These are phyloP conservation scores for Myotis myotis DNA, from an alignment of 2,797 vertebrate species.

Conservation along the genomic window DNA sequence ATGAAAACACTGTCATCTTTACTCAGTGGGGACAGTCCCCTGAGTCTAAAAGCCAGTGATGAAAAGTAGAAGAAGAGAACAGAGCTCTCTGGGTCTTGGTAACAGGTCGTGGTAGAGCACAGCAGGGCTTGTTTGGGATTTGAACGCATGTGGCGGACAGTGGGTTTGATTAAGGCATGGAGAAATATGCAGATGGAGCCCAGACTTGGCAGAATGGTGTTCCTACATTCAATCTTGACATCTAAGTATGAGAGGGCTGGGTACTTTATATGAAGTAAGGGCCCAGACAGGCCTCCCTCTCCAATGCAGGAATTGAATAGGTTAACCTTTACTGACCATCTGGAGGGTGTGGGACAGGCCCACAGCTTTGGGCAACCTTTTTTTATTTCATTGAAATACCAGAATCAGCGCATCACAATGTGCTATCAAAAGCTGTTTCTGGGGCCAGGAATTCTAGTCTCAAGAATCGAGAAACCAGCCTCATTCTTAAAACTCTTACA, in stretches of 20 bases:
- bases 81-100: background rate
- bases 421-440: background rate
- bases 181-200: background rate
- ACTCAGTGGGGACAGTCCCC: background rate
- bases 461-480: background rate
- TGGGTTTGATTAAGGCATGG: background rate
- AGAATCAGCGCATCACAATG: background rate
- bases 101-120: background rate
- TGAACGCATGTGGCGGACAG: background rate
- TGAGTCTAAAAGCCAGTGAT: background rate
- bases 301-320: background rate
- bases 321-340: background rate
- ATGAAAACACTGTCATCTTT: constrained; percentile 8
- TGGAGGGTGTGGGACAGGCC: background rate
- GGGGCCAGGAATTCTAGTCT: background rate
- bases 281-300: background rate
- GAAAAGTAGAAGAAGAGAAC: background rate
- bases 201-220: background rate
- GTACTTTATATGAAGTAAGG: background rate
- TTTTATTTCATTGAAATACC: background rate
- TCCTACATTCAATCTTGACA: background rate
- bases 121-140: background rate
- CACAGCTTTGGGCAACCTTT: background rate
- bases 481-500: background rate
- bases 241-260: background rate